A percentile compares a stretch with the other conserved stretches of the same genome.
Evolutionary conservation across 2,113 vertebrate species (phyloP).

Genomic region (Cairina moschata): DNA sequence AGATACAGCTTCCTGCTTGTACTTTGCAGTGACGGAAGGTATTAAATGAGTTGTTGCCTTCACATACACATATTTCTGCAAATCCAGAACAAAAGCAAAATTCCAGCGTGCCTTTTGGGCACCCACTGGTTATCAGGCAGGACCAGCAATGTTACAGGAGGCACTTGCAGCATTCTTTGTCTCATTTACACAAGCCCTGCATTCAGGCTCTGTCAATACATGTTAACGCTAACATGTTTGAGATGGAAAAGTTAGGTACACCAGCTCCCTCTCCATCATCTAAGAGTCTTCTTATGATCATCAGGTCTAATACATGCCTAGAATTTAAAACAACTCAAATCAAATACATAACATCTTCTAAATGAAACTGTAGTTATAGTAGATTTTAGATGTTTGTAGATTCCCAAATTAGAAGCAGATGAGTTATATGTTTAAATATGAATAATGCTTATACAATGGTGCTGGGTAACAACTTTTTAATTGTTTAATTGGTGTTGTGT

Average conservation of each 20-base stretch:
- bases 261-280: neutral
- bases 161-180: neutral
- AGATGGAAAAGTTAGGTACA: neutral
- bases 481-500: slow-evolving; percentile 31
- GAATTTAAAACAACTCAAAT: neutral
- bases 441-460: neutral
- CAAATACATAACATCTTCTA: neutral
- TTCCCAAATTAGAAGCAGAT: neutral
- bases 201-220: neutral
- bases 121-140: neutral
- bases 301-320: neutral
- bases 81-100: neutral
- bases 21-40: neutral
- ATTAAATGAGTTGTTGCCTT: neutral
- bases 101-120: neutral
- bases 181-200: accelerated
- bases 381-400: neutral
- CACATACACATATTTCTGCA: neutral
- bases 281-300: neutral
- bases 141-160: neutral
- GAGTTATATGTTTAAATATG: slow-evolving; percentile 36
- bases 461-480: neutral
- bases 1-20: neutral
- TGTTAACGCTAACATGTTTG: accelerated
- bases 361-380: neutral